Evolutionary conservation across 2,113 vertebrate species (phyloP).

Genomic region (Colossoma macropomum): DNA sequence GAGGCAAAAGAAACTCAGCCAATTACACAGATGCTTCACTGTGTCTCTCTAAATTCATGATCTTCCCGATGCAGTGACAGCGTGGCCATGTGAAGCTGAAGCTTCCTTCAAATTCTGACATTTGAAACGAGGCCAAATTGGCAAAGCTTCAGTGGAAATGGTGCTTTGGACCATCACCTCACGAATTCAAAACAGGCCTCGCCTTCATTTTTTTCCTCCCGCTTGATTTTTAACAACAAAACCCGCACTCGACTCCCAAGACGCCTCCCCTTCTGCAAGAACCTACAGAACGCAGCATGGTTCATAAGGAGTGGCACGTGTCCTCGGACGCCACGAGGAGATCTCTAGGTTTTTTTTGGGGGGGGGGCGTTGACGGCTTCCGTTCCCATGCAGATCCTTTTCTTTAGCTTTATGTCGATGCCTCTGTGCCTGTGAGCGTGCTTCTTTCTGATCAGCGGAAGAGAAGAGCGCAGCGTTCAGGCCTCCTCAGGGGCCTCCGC

Average conservation of each 20-base stretch:
- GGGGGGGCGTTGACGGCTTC: neutral
- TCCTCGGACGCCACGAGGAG: conserved; percentile 8
- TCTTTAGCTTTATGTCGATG: conserved; percentile 22
- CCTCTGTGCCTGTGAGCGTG: conserved; percentile 8
- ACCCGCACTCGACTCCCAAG: neutral
- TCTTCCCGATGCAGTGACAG: neutral
- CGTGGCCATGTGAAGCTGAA: neutral
- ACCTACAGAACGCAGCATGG: neutral
- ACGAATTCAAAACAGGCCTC: neutral
- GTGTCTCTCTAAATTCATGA: neutral
- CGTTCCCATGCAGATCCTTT: neutral
- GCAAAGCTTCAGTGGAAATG: neutral
- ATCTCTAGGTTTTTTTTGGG: conserved; percentile 20
- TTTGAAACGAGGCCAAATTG: neutral
- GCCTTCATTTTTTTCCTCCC: neutral
- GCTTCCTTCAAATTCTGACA: neutral
- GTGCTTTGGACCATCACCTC: neutral
- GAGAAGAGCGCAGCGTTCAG: conserved; percentile 30
- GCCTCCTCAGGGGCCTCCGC: conserved; percentile 23
- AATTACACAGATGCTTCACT: too few species aligned
- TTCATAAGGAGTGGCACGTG: neutral
- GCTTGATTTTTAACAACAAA: neutral
- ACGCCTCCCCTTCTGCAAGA: neutral
- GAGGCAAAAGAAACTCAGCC: too few species aligned
- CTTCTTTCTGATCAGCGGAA: conserved; percentile 42